Base-by-base conservation (phyloP, 2,888 invertebrate species). In the Leptinotarsa juncta region DNA sequence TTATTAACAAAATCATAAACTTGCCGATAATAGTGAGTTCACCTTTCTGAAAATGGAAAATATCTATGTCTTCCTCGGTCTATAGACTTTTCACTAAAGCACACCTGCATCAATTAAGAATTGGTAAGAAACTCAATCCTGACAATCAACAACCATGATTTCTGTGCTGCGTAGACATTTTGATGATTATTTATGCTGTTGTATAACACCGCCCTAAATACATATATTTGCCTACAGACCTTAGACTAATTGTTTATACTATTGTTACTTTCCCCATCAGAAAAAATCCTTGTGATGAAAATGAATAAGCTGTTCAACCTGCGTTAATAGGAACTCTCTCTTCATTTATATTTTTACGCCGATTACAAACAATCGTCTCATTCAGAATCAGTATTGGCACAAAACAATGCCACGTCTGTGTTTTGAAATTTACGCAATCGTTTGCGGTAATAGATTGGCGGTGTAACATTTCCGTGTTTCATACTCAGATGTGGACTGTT, bases 401-500 rank as follows among this genome's bases (percentile, higher is more conserved):
- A 67, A 67, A 68, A 77, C 77, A 75, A 77, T 77, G 75, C 73
- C 71, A 71, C 70, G 72, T 77, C 74, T 77, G 73, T 75, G 60
- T 71, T 75, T 77, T 68, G 69, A 77, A 73, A 77, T 77, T 72
- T 77, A 77, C 73, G 74, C 74, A 74, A 75, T 77, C 72, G 55
- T 73, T 70, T 71, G 55, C 72, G 68, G 72, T 69, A 71, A 68
- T 74, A 72, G 68, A 72, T 72, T 72, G 73, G 73, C 70, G 48
- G 60, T 70, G 53, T 68, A 72, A 76, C 72, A 71, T 73, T 78
- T 78, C 75, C 75, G 72, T 72, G 67, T 75, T 73, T 65, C 70
- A 65, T 70, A 70, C 71, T 70, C 62, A 68, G 69, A 75, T 72
- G 66, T 62, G 65, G 57, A 26, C 62, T 71, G 48, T 73, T 70